Percentiles rank a stretch among this genome's conserved stretches.
These are phyloP conservation scores for Drosophila robusta DNA, from an alignment of 2,888 invertebrate genomes.

Conservation along the genomic window DNA sequence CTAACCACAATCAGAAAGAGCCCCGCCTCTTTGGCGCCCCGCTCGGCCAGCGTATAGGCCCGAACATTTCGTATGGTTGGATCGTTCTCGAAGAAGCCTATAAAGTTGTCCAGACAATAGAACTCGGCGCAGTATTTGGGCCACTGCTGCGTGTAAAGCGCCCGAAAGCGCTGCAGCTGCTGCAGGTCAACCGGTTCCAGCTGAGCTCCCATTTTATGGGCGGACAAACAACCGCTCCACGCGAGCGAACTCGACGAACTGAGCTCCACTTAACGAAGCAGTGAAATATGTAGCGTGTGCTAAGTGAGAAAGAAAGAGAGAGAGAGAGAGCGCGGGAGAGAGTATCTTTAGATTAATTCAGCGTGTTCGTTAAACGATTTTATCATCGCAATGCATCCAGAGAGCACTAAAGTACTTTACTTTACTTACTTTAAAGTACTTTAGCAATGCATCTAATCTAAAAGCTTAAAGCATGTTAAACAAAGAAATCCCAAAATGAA, in stretches of 20 bases:
- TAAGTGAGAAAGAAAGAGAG: too few relatives aligned
- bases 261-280: background rate
- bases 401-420: too few relatives aligned
- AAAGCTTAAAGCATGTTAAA: too few relatives aligned
- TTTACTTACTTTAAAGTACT: too few relatives aligned
- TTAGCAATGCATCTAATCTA: too few relatives aligned
- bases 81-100: constrained; percentile 47
- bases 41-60: constrained; percentile 38
- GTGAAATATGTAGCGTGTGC: too few relatives aligned
- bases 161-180: constrained; percentile 28
- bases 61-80: constrained; percentile 31
- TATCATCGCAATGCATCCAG: too few relatives aligned
- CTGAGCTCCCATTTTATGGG: constrained; percentile 1
- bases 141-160: constrained; percentile 49
- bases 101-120: constrained; percentile 71
- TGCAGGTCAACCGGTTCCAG: constrained; percentile 32
- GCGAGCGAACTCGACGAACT: constrained; percentile 6
- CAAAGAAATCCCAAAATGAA: too few relatives aligned
- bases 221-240: background rate
- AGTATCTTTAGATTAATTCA: too few relatives aligned
- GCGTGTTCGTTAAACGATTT: too few relatives aligned
- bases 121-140: constrained; percentile 72
- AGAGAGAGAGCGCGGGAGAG: too few relatives aligned
- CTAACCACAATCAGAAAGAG: constrained; percentile 62
- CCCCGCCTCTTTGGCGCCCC: constrained; percentile 49